Evolutionary conservation across 1,140 invertebrate species (phyloP).

Genomic region (Hydropsyche tenuis): DNA sequence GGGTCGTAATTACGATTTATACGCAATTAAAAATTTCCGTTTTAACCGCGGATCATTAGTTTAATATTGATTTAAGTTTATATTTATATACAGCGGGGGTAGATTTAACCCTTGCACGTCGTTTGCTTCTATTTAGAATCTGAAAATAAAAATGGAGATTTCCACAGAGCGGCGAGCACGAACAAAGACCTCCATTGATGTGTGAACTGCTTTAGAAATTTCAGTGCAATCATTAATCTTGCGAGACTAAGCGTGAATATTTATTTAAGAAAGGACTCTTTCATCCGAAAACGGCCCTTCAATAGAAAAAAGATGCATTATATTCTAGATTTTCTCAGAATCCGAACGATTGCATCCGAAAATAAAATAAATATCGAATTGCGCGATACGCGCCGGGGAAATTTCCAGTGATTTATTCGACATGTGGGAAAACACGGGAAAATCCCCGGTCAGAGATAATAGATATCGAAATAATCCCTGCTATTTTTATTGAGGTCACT

Average conservation of each 20-base stretch:
- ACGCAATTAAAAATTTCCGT: background rate
- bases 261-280: background rate
- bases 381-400: background rate
- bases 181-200: conserved; percentile 23
- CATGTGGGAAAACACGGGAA: background rate
- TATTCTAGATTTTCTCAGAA: background rate
- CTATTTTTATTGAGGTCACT: conserved; percentile 26
- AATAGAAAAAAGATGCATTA: background rate
- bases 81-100: background rate
- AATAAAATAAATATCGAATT: background rate
- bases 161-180: conserved; percentile 19
- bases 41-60: conserved; percentile 4
- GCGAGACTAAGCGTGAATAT: background rate
- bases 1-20: background rate
- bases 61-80: too few relatives aligned
- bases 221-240: conserved; percentile 25
- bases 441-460: conserved; percentile 18
- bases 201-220: conserved; percentile 17
- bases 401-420: conserved; percentile 1
- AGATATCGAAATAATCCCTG: conserved; percentile 8
- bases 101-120: conserved; percentile 4
- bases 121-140: conserved; percentile 18
- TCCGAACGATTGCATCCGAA: too few relatives aligned
- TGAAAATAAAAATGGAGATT: conserved; percentile 14
- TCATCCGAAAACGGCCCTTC: too few relatives aligned